Evolutionary conservation across 2,113 vertebrate genomes (phyloP).

Genomic region (Naja naja): DNA sequence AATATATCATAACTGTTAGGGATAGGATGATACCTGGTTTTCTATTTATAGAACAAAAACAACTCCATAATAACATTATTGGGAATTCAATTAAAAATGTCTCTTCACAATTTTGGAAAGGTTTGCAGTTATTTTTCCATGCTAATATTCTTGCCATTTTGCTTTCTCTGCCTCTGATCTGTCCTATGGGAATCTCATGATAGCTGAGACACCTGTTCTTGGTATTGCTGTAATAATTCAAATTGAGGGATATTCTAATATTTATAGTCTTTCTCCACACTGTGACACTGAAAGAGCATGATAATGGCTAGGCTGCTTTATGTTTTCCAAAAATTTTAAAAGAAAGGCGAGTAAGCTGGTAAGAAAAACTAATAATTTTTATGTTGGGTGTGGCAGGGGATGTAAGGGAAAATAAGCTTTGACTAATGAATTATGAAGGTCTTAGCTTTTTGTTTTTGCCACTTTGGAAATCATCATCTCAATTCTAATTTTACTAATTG

Average conservation of each 20-base stretch:
- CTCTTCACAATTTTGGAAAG: slow-evolving; percentile 4
- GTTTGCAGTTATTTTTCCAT: background rate
- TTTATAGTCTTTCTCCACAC: slow-evolving; percentile 1
- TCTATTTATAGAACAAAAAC: background rate
- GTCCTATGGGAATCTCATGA: slow-evolving; percentile 18
- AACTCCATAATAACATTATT: background rate
- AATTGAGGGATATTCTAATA: slow-evolving; percentile 23
- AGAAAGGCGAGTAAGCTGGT: background rate
- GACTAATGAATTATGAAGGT: slow-evolving; percentile 22
- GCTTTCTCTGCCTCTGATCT: slow-evolving; percentile 22
- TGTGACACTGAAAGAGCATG: background rate
- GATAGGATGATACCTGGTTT: slow-evolving; percentile 13
- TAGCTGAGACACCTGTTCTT: slow-evolving; percentile 2
- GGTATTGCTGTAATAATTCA: slow-evolving; percentile 20
- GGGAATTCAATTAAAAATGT: slow-evolving; percentile 4
- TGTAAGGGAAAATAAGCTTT: background rate
- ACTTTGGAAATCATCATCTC: background rate
- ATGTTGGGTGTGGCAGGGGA: background rate
- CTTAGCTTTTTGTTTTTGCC: slow-evolving; percentile 16
- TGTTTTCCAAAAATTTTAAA: background rate
- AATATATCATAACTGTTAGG: slow-evolving; percentile 1
- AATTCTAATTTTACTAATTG: slow-evolving; percentile 12
- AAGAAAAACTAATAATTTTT: slow-evolving; percentile 10
- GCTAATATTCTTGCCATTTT: slow-evolving; percentile 33
- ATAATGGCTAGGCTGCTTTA: background rate